Conservation (phyloP, 1,140 invertebrate genomes). For the Solen grandis region DNA sequence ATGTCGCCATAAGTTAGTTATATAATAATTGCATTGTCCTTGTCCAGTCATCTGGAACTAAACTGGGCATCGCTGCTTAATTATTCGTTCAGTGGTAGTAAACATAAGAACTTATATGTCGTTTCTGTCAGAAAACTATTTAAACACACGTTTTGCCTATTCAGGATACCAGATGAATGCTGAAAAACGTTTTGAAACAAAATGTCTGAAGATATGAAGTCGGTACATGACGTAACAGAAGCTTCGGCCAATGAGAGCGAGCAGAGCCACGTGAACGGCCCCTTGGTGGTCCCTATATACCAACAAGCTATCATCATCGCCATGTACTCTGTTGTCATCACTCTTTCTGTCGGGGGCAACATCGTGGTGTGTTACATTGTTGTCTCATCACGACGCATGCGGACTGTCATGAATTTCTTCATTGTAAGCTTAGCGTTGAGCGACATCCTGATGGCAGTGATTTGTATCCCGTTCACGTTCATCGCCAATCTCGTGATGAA, state of each 20-base stretch:
- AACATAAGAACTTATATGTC: too few relatives aligned
- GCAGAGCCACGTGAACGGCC: not conserved
- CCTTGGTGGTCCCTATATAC: conserved; percentile 59
- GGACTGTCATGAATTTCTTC: conserved; percentile 97
- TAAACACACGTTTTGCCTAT: too few relatives aligned
- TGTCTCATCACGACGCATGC: conserved; percentile 90
- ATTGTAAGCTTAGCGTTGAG: conserved; percentile 97
- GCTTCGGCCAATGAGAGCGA: conserved; percentile 29
- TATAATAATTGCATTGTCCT: too few relatives aligned
- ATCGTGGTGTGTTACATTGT: conserved; percentile 94
- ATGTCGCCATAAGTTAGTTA: too few relatives aligned
- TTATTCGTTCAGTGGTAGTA: too few relatives aligned
- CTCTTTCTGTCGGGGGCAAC: conserved; percentile 88
- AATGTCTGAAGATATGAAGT: too few relatives aligned
- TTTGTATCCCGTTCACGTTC: conserved; percentile 96
- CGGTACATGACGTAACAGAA: too few relatives aligned
- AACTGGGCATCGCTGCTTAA: too few relatives aligned
- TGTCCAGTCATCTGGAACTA: too few relatives aligned
- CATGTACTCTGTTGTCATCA: conserved; percentile 72
- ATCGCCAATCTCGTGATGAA: conserved; percentile 92
- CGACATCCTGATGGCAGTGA: conserved; percentile 95
- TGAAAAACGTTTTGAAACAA: too few relatives aligned
- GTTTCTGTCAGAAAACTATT: too few relatives aligned
- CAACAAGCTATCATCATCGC: conserved; percentile 71
- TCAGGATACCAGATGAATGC: too few relatives aligned